A percentile compares a stretch with the other conserved stretches of the same genome.
These are phyloP conservation scores for Pharmacophagus antenor DNA, from an alignment of 2,888 invertebrate species.

Conservation along the genomic window DNA sequence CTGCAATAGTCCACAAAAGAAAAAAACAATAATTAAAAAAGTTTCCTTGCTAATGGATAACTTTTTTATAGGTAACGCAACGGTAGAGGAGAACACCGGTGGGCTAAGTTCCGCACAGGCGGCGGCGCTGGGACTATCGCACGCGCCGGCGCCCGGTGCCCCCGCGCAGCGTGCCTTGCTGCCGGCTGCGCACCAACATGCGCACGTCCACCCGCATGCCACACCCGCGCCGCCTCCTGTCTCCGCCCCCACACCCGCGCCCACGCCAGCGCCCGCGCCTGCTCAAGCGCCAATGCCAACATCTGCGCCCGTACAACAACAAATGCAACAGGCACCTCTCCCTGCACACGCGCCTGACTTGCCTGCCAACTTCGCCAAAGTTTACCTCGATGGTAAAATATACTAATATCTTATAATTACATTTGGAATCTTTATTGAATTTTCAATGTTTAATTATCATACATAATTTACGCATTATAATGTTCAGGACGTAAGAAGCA, in stretches of 20 bases:
- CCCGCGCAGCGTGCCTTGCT: constrained; percentile 55
- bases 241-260: constrained; percentile 42
- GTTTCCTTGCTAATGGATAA: constrained; percentile 3
- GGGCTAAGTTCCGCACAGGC: constrained; percentile 70
- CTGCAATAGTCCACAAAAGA: no score
- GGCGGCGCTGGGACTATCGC: constrained; percentile 66
- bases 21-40: no score
- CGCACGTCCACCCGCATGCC: constrained; percentile 49
- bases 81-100: constrained; percentile 37
- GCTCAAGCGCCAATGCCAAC: constrained; percentile 39
- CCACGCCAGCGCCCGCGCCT: constrained; percentile 47
- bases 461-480: no score
- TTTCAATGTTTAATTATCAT: no score
- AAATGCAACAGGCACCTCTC: constrained; percentile 33
- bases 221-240: constrained; percentile 67
- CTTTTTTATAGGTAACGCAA: constrained; percentile 22
- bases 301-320: constrained; percentile 42
- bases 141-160: constrained; percentile 62
- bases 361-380: constrained; percentile 59
- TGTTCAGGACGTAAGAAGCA: constrained; percentile 41
- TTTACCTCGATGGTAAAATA: constrained; percentile 63
- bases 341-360: constrained; percentile 41
- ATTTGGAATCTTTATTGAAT: not conserved
- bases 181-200: constrained; percentile 49
- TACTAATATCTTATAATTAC: not conserved